Evolutionary conservation across 2,113 vertebrate genomes (phyloP).

Genomic region (Phrynosoma platyrhinos): DNA sequence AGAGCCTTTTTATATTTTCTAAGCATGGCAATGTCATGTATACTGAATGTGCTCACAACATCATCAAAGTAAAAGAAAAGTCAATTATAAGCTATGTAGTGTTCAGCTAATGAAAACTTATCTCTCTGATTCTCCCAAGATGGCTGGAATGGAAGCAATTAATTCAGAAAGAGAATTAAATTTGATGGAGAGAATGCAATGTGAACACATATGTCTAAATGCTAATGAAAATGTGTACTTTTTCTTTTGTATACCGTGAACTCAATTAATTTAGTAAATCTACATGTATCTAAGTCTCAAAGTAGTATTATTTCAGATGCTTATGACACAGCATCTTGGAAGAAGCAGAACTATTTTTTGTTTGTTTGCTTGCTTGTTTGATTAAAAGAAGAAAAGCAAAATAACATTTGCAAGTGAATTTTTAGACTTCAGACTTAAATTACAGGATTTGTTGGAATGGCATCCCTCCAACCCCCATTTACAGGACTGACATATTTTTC

Average conservation of each 20-base stretch:
- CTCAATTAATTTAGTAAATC: constrained; percentile 20
- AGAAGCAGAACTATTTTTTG: constrained; percentile 6
- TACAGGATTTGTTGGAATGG: neutral
- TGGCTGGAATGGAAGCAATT: constrained; percentile 29
- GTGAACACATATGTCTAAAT: constrained; percentile 27
- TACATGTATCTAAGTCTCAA: constrained; percentile 29
- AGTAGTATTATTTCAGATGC: neutral
- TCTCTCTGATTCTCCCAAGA: constrained; percentile 29
- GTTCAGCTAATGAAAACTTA: constrained; percentile 28
- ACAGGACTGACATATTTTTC: neutral
- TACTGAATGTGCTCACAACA: constrained; percentile 22
- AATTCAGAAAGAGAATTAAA: constrained; percentile 30
- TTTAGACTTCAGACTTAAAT: neutral
- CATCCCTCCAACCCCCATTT: constrained; percentile 2
- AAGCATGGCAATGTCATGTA: constrained; percentile 10
- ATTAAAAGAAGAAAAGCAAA: constrained; percentile 6
- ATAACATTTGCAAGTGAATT: neutral
- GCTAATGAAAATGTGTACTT: constrained; percentile 12
- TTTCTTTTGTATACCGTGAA: neutral
- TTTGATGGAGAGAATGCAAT: neutral
- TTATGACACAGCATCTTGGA: neutral
- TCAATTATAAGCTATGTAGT: neutral
- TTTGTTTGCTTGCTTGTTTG: neutral
- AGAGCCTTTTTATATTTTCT: constrained; percentile 16
- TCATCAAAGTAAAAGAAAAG: constrained; percentile 25